Evolutionary conservation across 2,797 vertebrate species (phyloP).

Genomic region (Neosalanx taihuensis): DNA sequence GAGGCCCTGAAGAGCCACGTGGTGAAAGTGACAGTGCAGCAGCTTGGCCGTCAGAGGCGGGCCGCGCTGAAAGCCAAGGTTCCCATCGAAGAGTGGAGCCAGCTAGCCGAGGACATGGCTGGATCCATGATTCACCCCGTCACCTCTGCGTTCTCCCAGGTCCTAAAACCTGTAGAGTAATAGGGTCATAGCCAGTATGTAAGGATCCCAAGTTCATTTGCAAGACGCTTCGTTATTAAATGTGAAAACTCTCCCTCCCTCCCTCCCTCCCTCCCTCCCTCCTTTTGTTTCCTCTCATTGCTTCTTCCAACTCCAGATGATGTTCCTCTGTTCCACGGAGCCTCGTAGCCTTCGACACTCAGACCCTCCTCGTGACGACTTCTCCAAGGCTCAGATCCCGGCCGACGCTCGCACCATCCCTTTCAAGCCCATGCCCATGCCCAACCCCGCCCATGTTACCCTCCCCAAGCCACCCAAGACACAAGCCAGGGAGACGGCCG

Average conservation of each 20-base stretch:
- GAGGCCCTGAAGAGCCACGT: constrained; percentile 55
- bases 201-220: neutral
- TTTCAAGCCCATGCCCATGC: constrained; percentile 11
- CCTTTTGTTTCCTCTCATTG: neutral
- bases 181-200: neutral
- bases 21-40: constrained; percentile 20
- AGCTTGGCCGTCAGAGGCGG: constrained; percentile 33
- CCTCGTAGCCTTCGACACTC: constrained; percentile 58
- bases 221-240: neutral
- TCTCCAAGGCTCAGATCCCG: neutral
- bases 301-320: constrained; percentile 55
- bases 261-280: neutral
- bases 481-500: neutral
- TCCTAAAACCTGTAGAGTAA: constrained; percentile 23
- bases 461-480: neutral
- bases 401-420: constrained; percentile 14
- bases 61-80: constrained; percentile 37
- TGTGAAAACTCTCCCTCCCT: neutral
- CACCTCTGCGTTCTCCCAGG: constrained; percentile 67
- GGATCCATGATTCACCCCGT: constrained; percentile 52
- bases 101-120: constrained; percentile 54
- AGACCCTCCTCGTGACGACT: constrained; percentile 40
- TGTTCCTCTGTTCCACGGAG: constrained; percentile 66
- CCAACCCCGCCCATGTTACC: constrained; percentile 9
- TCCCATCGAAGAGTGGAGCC: constrained; percentile 66